Percentiles rank a stretch among this genome's conserved stretches.
Conservation (phyloP, 2,888 invertebrate species). For the Papilio gigon region DNA sequence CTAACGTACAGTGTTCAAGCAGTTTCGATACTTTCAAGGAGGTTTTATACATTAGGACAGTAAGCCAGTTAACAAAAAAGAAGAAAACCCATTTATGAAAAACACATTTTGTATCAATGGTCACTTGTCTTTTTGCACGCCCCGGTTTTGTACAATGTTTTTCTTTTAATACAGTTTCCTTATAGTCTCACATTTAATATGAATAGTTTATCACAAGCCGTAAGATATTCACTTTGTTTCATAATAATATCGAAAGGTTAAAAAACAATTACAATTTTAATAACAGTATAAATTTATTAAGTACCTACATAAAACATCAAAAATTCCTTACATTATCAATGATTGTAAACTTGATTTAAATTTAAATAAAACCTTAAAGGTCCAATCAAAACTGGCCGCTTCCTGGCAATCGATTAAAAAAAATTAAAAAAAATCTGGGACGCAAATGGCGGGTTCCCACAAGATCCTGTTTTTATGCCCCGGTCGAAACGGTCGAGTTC, state of each 20-base stretch:
- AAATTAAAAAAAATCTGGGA: slow-evolving; percentile 52
- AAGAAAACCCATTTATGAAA: too few species aligned
- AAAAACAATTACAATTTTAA: slow-evolving; percentile 17
- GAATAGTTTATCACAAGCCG: not conserved
- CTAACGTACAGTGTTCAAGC: too few species aligned
- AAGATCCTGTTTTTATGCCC: slow-evolving; percentile 62
- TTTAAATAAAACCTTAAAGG: slow-evolving; percentile 42
- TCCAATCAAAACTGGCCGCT: slow-evolving; percentile 59
- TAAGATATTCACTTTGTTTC: not conserved
- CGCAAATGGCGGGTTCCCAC: slow-evolving; percentile 72
- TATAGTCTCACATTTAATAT: too few species aligned
- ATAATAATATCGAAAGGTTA: not conserved
- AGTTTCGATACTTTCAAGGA: too few species aligned
- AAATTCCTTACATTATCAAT: slow-evolving; percentile 9
- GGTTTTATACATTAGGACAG: too few species aligned
- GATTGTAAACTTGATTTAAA: slow-evolving; percentile 46
- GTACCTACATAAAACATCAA: not conserved
- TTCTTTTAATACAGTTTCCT: too few species aligned
- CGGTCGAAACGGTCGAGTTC: slow-evolving; percentile 58
- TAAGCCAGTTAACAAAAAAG: too few species aligned
- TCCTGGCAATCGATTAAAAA: slow-evolving; percentile 53
- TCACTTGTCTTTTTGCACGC: too few species aligned
- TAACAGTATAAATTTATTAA: not conserved
- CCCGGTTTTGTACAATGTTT: too few species aligned
- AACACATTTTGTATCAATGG: too few species aligned